phyloP scores from a whole-genome alignment of 53 echinoderm and acorn worm species.

The Actinopyga echinites region DNA sequence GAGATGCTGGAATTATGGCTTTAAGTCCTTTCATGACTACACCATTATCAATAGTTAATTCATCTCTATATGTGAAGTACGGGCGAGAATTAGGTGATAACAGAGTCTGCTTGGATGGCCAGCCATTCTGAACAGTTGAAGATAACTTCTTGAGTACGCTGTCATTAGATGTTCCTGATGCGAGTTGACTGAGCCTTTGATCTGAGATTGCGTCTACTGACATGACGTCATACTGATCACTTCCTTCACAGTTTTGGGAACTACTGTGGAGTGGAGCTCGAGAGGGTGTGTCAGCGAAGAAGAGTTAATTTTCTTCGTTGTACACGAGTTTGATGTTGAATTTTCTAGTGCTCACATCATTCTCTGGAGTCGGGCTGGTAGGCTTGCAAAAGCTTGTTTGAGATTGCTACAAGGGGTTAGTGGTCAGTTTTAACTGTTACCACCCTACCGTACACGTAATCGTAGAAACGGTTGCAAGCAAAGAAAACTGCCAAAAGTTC shows the following conservation, averaged over 20 bases:
- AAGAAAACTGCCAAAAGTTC: constrained; percentile 20
- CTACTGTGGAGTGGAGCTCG: constrained; percentile 8
- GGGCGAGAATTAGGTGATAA: background rate
- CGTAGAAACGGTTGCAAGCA: constrained; percentile 21
- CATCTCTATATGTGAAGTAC: constrained; percentile 63
- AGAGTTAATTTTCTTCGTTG: constrained; percentile 37
- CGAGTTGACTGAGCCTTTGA: constrained; percentile 15
- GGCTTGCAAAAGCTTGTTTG: constrained; percentile 40
- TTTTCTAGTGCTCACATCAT: constrained; percentile 43
- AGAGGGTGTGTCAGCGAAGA: constrained; percentile 11
- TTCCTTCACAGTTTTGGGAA: background rate
- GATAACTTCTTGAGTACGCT: constrained; percentile 12
- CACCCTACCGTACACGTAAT: constrained; percentile 12
- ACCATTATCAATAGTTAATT: constrained; percentile 40
- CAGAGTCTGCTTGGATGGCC: too few species aligned
- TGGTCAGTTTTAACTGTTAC: constrained; percentile 40
- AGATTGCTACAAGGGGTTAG: constrained; percentile 18
- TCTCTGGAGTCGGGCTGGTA: constrained; percentile 49
- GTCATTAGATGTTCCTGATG: background rate
- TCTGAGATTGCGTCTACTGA: constrained; percentile 35
- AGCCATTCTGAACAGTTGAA: constrained; percentile 32
- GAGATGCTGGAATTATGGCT: constrained; percentile 50
- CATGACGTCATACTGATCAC: constrained; percentile 45
- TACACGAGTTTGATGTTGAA: constrained; percentile 49
- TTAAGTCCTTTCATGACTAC: constrained; percentile 48